Evolutionary conservation across 2,113 vertebrate species (phyloP), one percentile per base, ranked within the genome.

Genomic region (Globicephala melas): DNA sequence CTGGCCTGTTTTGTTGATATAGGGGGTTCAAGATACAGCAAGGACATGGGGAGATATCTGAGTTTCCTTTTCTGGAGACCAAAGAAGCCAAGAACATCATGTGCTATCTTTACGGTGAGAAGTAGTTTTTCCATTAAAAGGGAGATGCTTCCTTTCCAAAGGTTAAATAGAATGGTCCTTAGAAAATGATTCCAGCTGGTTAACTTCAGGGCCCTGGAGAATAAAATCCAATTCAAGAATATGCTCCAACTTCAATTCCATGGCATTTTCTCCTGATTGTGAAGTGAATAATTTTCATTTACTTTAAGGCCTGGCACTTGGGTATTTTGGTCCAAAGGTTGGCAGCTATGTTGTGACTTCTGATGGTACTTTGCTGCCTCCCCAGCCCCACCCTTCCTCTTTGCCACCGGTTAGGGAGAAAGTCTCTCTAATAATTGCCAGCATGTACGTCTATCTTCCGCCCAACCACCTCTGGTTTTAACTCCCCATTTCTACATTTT

Each of bases 61-160:
- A 96, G 58, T 84, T 95, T 63, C 38, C 55, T 95, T 85, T 95
- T 67, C 38, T 92, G 41, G 87, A 94, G 65, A 96, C 62, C 60
- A 70, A 83, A 31, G 58, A 91, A 79, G 87, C 82, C 60, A 94
- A 88, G 97, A 98, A 98, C 97, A 96, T 23, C n/a, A 74, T 92
- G 97, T 97, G 83, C 96, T 88, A 20, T 60, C 93, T 96, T 97
- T 95, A 97, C 65, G 96, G 95, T 85, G 70, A 92, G 84, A 89
- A 96, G 76, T 79, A 73, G 74, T 71, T 98, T 97, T 98, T 95
- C 89, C 84, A 97, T 97, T 98, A 98, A 95, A 90, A 97, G 90
- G 65, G 65, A 98, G 96, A 95, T 97, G 70, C 94, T 96, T 95
- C 74, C 13, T 87, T 95, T 91, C 81, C 83, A 88, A 97, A 94